Evolutionary conservation across 30 jellyfish, hydroid and myxozoan genomes (phyloP).

Genomic region (Nemopilema nomurai): DNA sequence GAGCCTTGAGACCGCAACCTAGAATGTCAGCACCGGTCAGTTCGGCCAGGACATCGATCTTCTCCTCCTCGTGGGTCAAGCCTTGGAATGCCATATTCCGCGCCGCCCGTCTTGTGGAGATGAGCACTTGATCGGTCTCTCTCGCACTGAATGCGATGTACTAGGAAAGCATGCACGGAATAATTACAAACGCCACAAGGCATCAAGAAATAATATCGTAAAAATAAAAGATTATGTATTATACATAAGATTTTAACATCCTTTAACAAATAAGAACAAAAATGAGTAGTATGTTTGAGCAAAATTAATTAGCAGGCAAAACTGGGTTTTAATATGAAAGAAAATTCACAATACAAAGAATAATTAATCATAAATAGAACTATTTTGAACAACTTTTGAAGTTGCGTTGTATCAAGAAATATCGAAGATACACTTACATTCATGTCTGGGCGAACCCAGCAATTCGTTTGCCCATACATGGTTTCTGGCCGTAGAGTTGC

Average conservation of each 20-base stretch:
- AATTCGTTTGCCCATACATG: constrained; percentile 97
- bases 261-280: too few species aligned
- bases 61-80: constrained; percentile 78
- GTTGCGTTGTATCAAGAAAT: background rate
- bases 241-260: too few species aligned
- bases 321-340: too few species aligned
- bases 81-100: constrained; percentile 96
- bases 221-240: too few species aligned
- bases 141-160: constrained; percentile 85
- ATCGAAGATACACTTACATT: constrained; percentile 23
- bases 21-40: constrained; percentile 87
- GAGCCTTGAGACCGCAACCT: constrained; percentile 92
- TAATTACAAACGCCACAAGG: too few species aligned
- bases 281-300: too few species aligned
- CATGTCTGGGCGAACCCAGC: constrained; percentile 98
- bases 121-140: constrained; percentile 59
- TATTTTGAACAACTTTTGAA: too few species aligned
- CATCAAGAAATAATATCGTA: too few species aligned
- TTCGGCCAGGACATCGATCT: constrained; percentile 82
- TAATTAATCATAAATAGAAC: too few species aligned
- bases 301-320: too few species aligned
- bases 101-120: constrained; percentile 91
- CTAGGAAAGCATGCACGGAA: constrained; percentile 40
- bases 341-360: too few species aligned
- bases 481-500: constrained; percentile 99